Base-by-base conservation (phyloP, 2,888 invertebrate species). In the Heliconius erato region DNA sequence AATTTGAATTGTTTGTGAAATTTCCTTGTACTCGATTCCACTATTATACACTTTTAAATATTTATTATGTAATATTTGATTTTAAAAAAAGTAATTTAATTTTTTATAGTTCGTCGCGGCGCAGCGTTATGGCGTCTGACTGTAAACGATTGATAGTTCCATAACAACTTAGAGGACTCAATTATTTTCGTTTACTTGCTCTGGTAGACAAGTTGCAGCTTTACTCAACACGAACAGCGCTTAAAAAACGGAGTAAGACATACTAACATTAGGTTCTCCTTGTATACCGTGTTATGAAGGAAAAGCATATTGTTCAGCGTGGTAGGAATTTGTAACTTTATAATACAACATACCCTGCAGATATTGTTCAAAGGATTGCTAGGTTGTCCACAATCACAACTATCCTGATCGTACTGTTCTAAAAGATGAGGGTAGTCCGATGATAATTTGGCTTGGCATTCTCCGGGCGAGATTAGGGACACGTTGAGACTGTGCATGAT, bases 401-500 rank as follows among this genome's bases (percentile, higher is more conserved):
- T 97, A 44, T 97, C 96, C 84, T 97, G 96, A 80, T 96, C 96
- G 86, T 96, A 96, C 71, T 96, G 94, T 78, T 97, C 94, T 44
- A 97, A 92, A 0, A 97, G 93, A 68, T 96, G 92, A 82, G 96
- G 95, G 92, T 97, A 96, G 90, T 97, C 96, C 82, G 94, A 94
- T 69, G 94, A 89, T 84, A 97, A 88, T 88, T 97, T 96, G 85
- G 96, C 92, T 85, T 97, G 95, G 91, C 98, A 98, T 82, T 97
- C 96, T 0, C 96, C 94, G 49, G 96, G 96, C 85, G 97, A 96
- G 84, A 98, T 93, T 0, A 98, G 92, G 14, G 97, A 97, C 0
- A 98, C 97, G 89, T 97, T 96, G 76, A 98, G 92, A 82, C 97
- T 97, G 91, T 98, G 97, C 97, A 98, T 97, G 79, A 98, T 95